Percentiles rank a stretch among this genome's conserved stretches.
These are phyloP conservation scores for Mesorhabditis belari DNA, from an alignment of 2,888 invertebrate species.

Conservation along the genomic window DNA sequence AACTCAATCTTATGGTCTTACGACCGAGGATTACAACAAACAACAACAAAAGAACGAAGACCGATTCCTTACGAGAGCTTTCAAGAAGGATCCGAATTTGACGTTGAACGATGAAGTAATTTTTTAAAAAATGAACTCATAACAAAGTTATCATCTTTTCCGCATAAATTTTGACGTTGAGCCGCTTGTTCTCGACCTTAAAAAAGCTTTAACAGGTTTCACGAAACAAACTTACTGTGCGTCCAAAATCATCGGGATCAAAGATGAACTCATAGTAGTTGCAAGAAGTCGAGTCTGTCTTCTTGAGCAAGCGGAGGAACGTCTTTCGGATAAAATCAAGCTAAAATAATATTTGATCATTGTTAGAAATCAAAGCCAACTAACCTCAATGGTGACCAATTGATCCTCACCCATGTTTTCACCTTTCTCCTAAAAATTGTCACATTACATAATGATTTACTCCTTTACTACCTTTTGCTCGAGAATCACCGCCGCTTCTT, in stretches of 20 bases:
- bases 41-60: too few species aligned
- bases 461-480: background rate
- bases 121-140: too few species aligned
- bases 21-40: too few species aligned
- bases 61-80: too few species aligned
- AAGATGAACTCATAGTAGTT: background rate
- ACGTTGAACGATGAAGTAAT: too few species aligned
- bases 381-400: background rate
- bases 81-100: too few species aligned
- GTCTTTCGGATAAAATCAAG: background rate
- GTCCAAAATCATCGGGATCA: background rate
- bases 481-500: background rate
- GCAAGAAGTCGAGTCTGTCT: background rate
- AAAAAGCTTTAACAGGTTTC: background rate
- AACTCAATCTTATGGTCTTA: too few species aligned
- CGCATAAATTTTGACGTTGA: too few species aligned
- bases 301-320: background rate
- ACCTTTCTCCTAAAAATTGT: background rate
- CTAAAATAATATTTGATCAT: too few species aligned
- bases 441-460: background rate
- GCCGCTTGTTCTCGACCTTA: background rate
- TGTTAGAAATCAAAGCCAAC: too few species aligned
- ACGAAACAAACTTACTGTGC: background rate
- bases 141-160: too few species aligned
- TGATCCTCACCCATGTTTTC: background rate